These are phyloP conservation scores for Coryphaenoides rupestris DNA, from an alignment of 2,113 vertebrate species.

Conservation along the genomic window DNA sequence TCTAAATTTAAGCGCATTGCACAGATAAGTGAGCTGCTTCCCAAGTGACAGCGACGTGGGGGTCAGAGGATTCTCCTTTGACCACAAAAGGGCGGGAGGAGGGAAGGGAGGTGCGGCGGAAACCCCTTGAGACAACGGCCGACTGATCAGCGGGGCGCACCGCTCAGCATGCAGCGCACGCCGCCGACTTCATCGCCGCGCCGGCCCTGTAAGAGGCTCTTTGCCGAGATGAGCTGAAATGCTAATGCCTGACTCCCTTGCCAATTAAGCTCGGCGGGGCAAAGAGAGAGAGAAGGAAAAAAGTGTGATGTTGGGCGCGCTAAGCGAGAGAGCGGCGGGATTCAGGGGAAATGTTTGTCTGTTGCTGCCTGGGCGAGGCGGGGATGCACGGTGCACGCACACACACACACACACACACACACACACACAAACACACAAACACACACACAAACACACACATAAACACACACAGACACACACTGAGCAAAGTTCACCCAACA, in stretches of 20 bases:
- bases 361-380: conserved; percentile 47
- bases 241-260: conserved; percentile 66
- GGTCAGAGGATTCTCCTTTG: not conserved
- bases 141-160: conserved; percentile 11
- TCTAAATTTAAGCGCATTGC: no score
- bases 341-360: conserved; percentile 65
- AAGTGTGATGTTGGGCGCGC: conserved; percentile 42
- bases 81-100: not conserved
- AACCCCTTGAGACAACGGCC: no score
- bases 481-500: no score
- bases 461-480: no score
- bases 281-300: conserved; percentile 32
- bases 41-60: no score
- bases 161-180: conserved; percentile 57
- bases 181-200: conserved; percentile 34
- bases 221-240: conserved; percentile 67
- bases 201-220: conserved; percentile 57
- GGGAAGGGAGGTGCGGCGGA: no score
- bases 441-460: not conserved
- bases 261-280: conserved; percentile 59
- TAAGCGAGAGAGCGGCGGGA: conserved; percentile 70
- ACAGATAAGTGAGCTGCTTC: no score
- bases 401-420: not conserved
- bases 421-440: not conserved
- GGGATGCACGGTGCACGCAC: conserved; percentile 18